Evolutionary conservation across 1,140 invertebrate species (phyloP).

Genomic region (Bombus confusus): DNA sequence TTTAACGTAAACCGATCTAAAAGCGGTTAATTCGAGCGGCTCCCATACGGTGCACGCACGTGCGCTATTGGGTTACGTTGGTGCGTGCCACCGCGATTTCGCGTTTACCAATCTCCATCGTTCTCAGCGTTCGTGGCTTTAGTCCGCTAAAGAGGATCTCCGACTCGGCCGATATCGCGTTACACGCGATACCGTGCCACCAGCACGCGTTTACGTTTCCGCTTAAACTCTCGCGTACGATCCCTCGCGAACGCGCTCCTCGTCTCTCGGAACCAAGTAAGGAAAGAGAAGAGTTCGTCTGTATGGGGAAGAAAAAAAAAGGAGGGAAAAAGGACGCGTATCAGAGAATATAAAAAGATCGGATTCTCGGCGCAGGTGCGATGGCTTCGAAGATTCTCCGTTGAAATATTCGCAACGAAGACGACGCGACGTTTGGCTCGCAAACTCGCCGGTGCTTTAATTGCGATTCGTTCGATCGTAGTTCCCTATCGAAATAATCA

Average conservation of each 20-base stretch:
- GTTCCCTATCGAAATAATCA: not conserved
- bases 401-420: slow-evolving; percentile 16
- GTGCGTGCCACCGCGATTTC: slow-evolving; percentile 51
- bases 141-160: slow-evolving; percentile 48
- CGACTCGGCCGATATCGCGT: slow-evolving; percentile 51
- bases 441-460: not conserved
- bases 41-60: slow-evolving; percentile 18
- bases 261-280: not conserved
- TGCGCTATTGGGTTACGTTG: slow-evolving; percentile 50
- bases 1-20: slow-evolving; percentile 67
- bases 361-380: slow-evolving; percentile 24
- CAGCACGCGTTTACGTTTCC: slow-evolving; percentile 54
- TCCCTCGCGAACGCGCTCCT: not conserved
- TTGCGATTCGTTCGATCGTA: not conserved
- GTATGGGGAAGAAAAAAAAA: too few relatives aligned
- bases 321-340: not conserved
- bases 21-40: slow-evolving; percentile 63
- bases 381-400: not conserved
- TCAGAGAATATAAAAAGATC: not conserved
- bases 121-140: slow-evolving; percentile 48
- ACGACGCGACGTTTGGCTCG: not conserved
- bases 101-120: slow-evolving; percentile 43
- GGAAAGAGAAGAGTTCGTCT: too few relatives aligned
- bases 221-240: slow-evolving; percentile 16
- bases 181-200: slow-evolving; percentile 29